phyloP scores from a whole-genome alignment of 1,140 invertebrate genomes.

The Apis laboriosa region DNA sequence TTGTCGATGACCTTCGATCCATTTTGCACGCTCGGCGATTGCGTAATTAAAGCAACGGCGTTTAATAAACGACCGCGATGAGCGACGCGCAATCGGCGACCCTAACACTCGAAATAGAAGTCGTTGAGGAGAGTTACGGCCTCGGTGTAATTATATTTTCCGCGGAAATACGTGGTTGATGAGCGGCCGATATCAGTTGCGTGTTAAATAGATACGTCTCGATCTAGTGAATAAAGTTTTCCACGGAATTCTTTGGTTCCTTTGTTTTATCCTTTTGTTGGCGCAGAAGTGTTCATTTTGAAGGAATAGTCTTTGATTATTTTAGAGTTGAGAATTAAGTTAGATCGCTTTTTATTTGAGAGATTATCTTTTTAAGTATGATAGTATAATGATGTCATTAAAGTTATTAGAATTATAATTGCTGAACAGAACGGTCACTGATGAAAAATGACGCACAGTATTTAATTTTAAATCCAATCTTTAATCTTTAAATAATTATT shows the following conservation, averaged over 20 bases:
- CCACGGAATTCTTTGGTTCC: background rate
- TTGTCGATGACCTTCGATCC: conserved; percentile 62
- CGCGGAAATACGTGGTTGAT: background rate
- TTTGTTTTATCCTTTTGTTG: background rate
- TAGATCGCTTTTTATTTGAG: background rate
- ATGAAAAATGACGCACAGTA: too few relatives aligned
- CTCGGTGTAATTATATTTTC: conserved; percentile 50
- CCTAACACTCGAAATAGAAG: conserved; percentile 64
- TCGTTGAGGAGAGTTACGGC: conserved; percentile 56
- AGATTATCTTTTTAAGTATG: background rate
- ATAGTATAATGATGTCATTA: background rate
- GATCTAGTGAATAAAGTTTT: conserved; percentile 2
- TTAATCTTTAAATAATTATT: too few relatives aligned
- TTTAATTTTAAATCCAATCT: too few relatives aligned
- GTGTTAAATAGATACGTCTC: background rate
- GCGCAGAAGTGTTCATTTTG: background rate
- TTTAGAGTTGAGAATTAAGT: background rate
- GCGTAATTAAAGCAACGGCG: conserved; percentile 63
- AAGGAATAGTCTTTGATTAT: background rate
- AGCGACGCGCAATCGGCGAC: conserved; percentile 53
- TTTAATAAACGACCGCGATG: conserved; percentile 59
- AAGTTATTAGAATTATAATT: too few relatives aligned
- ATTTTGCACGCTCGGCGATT: conserved; percentile 49
- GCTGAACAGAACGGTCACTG: too few relatives aligned
- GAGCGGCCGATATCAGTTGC: background rate